Conservation (phyloP, 2,113 vertebrate genomes). For the Hystrix brachyura region DNA sequence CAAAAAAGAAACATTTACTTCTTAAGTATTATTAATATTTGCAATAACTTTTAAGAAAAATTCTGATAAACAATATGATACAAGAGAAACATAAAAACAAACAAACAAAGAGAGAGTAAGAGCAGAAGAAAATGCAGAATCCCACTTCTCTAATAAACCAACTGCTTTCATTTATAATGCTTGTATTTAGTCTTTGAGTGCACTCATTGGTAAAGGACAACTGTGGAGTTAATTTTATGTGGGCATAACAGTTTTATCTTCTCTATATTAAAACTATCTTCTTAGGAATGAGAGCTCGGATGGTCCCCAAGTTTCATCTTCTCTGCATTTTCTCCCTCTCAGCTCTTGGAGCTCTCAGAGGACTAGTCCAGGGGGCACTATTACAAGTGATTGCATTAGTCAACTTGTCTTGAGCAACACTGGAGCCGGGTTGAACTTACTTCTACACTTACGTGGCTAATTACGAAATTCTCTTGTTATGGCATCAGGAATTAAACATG, state of each 20-base stretch:
- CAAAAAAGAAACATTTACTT: constrained; percentile 46
- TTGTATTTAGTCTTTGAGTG: constrained; percentile 70
- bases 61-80: neutral
- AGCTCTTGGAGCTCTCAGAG: neutral
- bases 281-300: constrained; percentile 13
- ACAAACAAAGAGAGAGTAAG: neutral
- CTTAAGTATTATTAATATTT: constrained; percentile 60
- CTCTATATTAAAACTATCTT: constrained; percentile 57
- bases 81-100: neutral
- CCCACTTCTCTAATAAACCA: constrained; percentile 59
- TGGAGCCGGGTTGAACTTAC: neutral
- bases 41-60: constrained; percentile 54
- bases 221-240: constrained; percentile 68
- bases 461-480: neutral
- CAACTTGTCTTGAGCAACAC: neutral
- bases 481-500: neutral
- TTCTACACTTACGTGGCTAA: neutral
- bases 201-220: constrained; percentile 56
- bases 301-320: neutral
- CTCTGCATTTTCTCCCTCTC: neutral
- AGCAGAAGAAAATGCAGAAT: neutral
- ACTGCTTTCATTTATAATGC: constrained; percentile 68
- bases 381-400: neutral
- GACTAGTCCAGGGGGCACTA: neutral
- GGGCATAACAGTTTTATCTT: constrained; percentile 64